Base-by-base conservation (phyloP, 1,140 invertebrate genomes). In the Odontomachus brunneus region DNA sequence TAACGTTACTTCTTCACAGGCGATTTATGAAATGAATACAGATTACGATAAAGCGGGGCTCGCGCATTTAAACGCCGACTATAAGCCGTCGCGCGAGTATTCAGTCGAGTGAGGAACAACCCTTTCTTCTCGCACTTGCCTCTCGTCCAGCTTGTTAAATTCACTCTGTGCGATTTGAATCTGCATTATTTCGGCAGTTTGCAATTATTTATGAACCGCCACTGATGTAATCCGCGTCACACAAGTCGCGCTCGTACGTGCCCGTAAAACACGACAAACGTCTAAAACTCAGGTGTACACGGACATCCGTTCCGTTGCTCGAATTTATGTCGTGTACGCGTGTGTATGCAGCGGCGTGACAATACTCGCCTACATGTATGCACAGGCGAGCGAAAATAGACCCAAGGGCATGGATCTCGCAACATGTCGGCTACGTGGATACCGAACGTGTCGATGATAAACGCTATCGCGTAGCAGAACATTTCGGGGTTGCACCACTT, bases 401-500 rank as follows among this genome's bases (percentile, higher is more conserved):
- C 65, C 75, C 65, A 80, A 80, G 75, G 65, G 65, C 65, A 78
- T 57, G 65, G 51, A 55, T 67, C 63, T 78, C 63, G 63, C 75
- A 49, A 7, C 44, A 65, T 78, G 63, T 57, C 63, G 51, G 33
- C 49, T 44, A 44, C 29, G 5, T 26, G 22, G 75, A 59, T 80
- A 57, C 14, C 63, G 22, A 80, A 44, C 75, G 66, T n/a, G 5
- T 48, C 63, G 75, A 80, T 80, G 75, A 78, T 78, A 78, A 80
- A 69, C 75, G 65, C 19, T 80, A 48, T 80, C 75, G 33, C n/a
- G 3, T 57, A 57, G 7, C 22, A 29, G 65, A 67, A 67, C 22
- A 19, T 69, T 69, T 69, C 75, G 19, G 12, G 48, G 19, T 19
- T 38, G 33, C 51, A n/a, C 51, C 22, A n/a, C 38, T 53, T 19